Conservation (phyloP, 2,888 invertebrate genomes). For the Lampropteryx suffumata region DNA sequence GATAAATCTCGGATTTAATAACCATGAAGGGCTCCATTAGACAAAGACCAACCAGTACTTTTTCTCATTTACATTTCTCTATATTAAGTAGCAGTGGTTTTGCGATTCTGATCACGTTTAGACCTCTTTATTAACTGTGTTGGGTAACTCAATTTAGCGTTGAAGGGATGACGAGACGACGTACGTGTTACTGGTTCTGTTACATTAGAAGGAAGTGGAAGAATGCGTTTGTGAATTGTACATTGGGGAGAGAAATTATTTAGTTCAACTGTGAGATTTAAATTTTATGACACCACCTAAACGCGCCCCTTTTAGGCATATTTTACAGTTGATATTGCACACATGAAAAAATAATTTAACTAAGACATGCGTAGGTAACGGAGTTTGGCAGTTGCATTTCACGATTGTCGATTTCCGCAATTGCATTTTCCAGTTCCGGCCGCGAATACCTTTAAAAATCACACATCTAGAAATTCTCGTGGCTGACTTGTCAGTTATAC, state of each 20-base stretch:
- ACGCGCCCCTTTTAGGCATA: no score
- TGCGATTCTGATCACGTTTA: conserved; percentile 61
- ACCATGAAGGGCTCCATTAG: conserved; percentile 50
- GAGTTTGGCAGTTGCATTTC: no score
- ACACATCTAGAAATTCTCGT: no score
- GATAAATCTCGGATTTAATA: conserved; percentile 55
- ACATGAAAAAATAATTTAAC: not conserved
- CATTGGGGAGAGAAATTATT: conserved; percentile 32
- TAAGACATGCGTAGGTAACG: no score
- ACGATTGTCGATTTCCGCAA: no score
- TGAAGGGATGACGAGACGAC: conserved; percentile 70
- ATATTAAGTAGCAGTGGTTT: conserved; percentile 46
- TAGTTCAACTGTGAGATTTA: not conserved
- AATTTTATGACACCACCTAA: not conserved
- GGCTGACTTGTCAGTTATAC: no score
- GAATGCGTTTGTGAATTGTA: conserved; percentile 45
- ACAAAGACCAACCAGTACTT: conserved; percentile 33
- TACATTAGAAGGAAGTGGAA: conserved; percentile 43
- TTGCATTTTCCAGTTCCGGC: no score
- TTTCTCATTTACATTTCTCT: conserved; percentile 54
- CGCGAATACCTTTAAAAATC: no score
- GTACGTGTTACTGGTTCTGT: conserved; percentile 62
- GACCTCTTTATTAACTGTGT: conserved; percentile 73
- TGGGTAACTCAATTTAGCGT: conserved; percentile 73
- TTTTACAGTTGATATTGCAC: not conserved